Base-by-base conservation (phyloP, 2,113 vertebrate genomes). In the Globicephala melas region DNA sequence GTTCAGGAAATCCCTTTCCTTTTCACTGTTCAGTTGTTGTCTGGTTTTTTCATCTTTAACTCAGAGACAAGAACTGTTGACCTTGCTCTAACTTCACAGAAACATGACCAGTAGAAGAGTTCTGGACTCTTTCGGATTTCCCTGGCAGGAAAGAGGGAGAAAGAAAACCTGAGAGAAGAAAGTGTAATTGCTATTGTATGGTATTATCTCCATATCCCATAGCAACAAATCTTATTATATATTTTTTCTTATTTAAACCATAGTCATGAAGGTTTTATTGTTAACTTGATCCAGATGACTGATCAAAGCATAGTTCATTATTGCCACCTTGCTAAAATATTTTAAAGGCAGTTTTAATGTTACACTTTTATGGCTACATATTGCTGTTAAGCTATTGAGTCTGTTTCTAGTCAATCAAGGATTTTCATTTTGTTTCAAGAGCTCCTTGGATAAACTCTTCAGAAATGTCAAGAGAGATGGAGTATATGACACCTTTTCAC, bases 221-320 rank as follows among this genome's bases (percentile, higher is more conserved):
- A 96, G 95, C 97, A 98, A 98, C 93, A 97, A 96, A 98, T 98
- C 95, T 98, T 97, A 97, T 95, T 98, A 84, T 98, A 62, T 98
- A 70, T 98, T 98, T 97, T 90, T 98, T 96, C 96, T 98, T 97
- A 98, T 98, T 98, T 98, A 98, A 98, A 98, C 98, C 94, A 97
- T 95, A 97, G 98, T 98, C 96, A 91, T 97, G 96, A 98, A 97
- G 96, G 91, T 98, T 98, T 98, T 25, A 21, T 98, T 98, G 97
- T 98, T 99, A 99, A 98, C 96, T 96, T 98, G 95, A 98, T 98
- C 98, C 98, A 98, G 98, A 98, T 99, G 99, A 98, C 98, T 98
- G 98, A 98, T 98, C 98, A 99, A 99, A 99, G 98, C 96, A 96
- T 92, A 95, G 94, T 98, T 98, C 53, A 73, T 97, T 98, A 98